Evolutionary conservation across 1,140 invertebrate genomes (phyloP).

Genomic region (Paracyclopina nana): DNA sequence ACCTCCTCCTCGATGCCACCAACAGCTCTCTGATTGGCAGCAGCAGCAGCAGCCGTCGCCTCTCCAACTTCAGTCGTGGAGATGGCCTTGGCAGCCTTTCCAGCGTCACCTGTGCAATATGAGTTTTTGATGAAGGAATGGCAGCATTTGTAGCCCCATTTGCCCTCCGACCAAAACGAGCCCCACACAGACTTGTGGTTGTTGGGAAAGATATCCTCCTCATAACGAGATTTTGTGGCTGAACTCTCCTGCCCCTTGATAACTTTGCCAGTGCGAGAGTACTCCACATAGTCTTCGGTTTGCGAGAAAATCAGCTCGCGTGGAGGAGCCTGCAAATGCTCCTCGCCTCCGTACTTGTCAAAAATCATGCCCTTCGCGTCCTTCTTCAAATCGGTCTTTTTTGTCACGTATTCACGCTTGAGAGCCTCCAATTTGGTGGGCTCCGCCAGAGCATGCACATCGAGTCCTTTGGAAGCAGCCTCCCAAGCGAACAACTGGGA

Average conservation of each 20-base stretch:
- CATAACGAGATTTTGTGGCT: slow-evolving; percentile 66
- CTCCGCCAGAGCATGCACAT: slow-evolving; percentile 88
- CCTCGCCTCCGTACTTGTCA: slow-evolving; percentile 71
- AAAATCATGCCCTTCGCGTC: slow-evolving; percentile 51
- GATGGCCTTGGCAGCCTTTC: slow-evolving; percentile 29
- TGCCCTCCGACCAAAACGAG: slow-evolving; percentile 72
- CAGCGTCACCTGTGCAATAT: slow-evolving; percentile 63
- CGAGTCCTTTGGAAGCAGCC: slow-evolving; percentile 73
- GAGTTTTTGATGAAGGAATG: slow-evolving; percentile 79
- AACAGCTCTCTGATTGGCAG: slow-evolving; percentile 18
- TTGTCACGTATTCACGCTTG: slow-evolving; percentile 68
- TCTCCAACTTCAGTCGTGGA: slow-evolving; percentile 1
- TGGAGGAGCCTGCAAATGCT: slow-evolving; percentile 69
- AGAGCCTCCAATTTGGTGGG: slow-evolving; percentile 89
- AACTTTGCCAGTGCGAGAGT: slow-evolving; percentile 74
- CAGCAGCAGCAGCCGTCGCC: slow-evolving; percentile 22
- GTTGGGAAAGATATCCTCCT: slow-evolving; percentile 78
- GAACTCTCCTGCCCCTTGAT: slow-evolving; percentile 67
- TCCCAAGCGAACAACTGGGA: slow-evolving; percentile 97
- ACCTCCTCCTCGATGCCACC: slow-evolving; percentile 22
- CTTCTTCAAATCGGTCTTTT: slow-evolving; percentile 65
- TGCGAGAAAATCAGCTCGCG: slow-evolving; percentile 72
- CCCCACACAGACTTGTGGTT: slow-evolving; percentile 91
- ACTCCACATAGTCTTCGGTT: slow-evolving; percentile 88
- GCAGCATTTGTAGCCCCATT: slow-evolving; percentile 94